phyloP scores from a whole-genome alignment of 2,888 invertebrate genomes.

The Drosophila seclusa region DNA sequence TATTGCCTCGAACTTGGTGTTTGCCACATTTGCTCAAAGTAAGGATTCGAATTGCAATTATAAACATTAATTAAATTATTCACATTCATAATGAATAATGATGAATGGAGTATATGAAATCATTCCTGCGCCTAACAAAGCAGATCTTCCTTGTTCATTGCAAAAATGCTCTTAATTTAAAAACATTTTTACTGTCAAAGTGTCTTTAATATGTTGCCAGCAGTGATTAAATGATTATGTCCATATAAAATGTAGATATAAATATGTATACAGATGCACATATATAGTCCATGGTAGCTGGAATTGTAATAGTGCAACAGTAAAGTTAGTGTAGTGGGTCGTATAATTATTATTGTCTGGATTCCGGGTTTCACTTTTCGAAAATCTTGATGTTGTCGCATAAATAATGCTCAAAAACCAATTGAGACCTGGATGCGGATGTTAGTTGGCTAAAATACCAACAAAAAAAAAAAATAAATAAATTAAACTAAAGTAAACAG shows the following conservation, averaged over 20 bases:
- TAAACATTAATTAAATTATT: too few relatives aligned
- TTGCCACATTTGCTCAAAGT: not conserved
- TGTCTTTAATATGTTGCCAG: not conserved
- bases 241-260: not conserved
- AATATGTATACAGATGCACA: not conserved
- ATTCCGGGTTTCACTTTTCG: constrained; percentile 55
- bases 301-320: not conserved
- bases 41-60: too few relatives aligned
- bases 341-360: constrained; percentile 17
- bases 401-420: constrained; percentile 22
- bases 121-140: not conserved
- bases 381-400: constrained; percentile 17
- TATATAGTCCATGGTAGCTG: not conserved
- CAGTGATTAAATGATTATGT: constrained; percentile 30
- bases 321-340: constrained; percentile 34
- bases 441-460: constrained; percentile 6
- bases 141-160: not conserved
- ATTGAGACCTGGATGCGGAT: constrained; percentile 35
- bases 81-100: not conserved
- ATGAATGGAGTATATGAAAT: not conserved
- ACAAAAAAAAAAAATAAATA: not conserved
- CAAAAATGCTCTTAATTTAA: not conserved
- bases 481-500: constrained; percentile 22
- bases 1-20: not conserved
- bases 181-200: not conserved